Base-by-base conservation (phyloP, 2,113 vertebrate species). In the Choloepus hoffmanni region DNA sequence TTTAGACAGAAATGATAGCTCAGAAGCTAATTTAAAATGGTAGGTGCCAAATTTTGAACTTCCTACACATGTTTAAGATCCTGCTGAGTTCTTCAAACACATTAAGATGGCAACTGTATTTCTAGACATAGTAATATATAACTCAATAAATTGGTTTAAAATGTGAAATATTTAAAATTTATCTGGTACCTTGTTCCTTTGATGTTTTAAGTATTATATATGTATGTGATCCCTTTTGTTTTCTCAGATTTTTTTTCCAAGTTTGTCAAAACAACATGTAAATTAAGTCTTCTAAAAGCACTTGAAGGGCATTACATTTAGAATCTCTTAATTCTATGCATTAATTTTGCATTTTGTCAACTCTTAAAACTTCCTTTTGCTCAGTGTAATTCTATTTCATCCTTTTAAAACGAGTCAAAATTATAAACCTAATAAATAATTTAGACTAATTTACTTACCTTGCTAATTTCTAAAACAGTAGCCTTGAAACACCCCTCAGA, bases 381-480 rank as follows among this genome's bases (percentile, higher is more conserved):
- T 62, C 26, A 89, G 24, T 65, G 26, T 85, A 67, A 67, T 90
- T 92, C 62, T 60, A 11, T 84, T 89, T 90, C 13, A 79, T 91
- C 33, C 73, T 95, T 95, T 87, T 68, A 95, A 96, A 92, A 85
- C 19, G 76, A 89, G 58, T 90, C n/a, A 92, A 89, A 74, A 85
- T 72, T 55, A n/a, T 77, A 72, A 89, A 91, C 60, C 53, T 95
- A 94, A 84, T 88, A 81, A 65, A 63, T 90, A 90, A 53, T 0
- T 79, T 79, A 85, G 33, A 85, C 73, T 53, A 30, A 83, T 67
- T 87, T 95, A 89, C 45, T 76, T 90, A 73, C 5, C 6, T 62
- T 78, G 55, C 11, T 92, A 92, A 48, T 96, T 90, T 96, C 74
- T 94, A 81, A 96, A 92, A 76, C 33, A 87, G n/a, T 5, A 70